phyloP scores from a whole-genome alignment of 2,797 vertebrate species.

The Octomys mimax region DNA sequence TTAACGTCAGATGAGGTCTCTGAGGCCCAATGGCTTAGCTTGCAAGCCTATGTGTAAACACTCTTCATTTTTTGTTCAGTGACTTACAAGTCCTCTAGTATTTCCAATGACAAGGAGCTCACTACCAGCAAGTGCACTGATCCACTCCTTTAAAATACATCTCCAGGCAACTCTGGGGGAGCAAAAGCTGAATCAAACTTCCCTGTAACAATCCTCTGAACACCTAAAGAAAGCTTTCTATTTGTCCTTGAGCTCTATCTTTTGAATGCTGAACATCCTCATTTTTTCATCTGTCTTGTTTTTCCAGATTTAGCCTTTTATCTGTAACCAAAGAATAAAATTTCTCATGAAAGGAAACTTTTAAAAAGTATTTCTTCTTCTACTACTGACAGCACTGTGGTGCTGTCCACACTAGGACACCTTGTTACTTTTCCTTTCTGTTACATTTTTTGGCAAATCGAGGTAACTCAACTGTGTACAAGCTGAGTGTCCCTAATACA shows the following conservation, averaged over 20 bases:
- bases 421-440: slow-evolving; percentile 9
- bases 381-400: slow-evolving; percentile 14
- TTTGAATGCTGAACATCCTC: slow-evolving; percentile 46
- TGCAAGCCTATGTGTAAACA: not conserved
- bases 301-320: slow-evolving; percentile 59
- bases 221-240: slow-evolving; percentile 7
- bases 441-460: not conserved
- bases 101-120: not conserved
- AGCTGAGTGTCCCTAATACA: not conserved
- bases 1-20: slow-evolving; percentile 7
- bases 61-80: not conserved
- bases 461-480: not conserved
- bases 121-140: not conserved
- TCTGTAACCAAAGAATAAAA: slow-evolving; percentile 33
- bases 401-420: not conserved
- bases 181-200: not conserved
- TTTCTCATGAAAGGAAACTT: not conserved
- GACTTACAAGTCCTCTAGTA: not conserved
- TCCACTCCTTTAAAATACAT: not conserved
- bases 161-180: slow-evolving; percentile 25
- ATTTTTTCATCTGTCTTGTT: slow-evolving; percentile 45
- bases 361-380: slow-evolving; percentile 26
- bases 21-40: not conserved
- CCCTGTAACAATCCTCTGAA: not conserved
- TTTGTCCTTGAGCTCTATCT: slow-evolving; percentile 47